phyloP scores from a whole-genome alignment of 2,888 invertebrate genomes.

The Prosapia bicincta region DNA sequence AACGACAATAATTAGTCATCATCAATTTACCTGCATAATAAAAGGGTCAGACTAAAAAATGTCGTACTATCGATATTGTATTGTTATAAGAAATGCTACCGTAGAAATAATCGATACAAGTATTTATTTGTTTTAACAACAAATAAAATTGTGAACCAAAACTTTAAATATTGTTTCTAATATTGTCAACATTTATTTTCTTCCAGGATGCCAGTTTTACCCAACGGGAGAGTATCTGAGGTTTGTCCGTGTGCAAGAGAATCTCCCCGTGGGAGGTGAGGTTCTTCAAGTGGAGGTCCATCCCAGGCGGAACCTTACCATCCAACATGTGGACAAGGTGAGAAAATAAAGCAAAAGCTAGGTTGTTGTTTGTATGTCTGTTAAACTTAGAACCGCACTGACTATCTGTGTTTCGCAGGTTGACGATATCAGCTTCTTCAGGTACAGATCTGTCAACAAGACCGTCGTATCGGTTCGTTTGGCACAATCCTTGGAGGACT shows the following conservation, averaged over 20 bases:
- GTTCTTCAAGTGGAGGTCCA: conserved; percentile 78
- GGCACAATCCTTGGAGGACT: conserved; percentile 70
- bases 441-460: conserved; percentile 68
- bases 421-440: conserved; percentile 69
- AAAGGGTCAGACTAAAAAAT: no score
- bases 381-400: background rate
- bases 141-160: no score
- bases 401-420: conserved; percentile 46
- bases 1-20: no score
- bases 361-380: no score
- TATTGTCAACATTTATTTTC: no score
- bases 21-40: no score
- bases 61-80: no score
- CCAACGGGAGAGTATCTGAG: conserved; percentile 78
- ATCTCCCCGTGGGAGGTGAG: conserved; percentile 71
- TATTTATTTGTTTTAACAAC: no score
- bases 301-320: conserved; percentile 68
- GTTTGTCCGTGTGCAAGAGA: conserved; percentile 82
- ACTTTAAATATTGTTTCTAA: no score
- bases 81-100: no score
- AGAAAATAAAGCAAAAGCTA: background rate
- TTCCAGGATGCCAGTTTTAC: conserved; percentile 77
- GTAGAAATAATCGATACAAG: no score
- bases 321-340: conserved; percentile 67
- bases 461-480: conserved; percentile 73